Percentiles rank a stretch among this genome's conserved stretches.
phyloP scores from a whole-genome alignment of 2,888 invertebrate genomes.

The Zhengitettix transpicula region DNA sequence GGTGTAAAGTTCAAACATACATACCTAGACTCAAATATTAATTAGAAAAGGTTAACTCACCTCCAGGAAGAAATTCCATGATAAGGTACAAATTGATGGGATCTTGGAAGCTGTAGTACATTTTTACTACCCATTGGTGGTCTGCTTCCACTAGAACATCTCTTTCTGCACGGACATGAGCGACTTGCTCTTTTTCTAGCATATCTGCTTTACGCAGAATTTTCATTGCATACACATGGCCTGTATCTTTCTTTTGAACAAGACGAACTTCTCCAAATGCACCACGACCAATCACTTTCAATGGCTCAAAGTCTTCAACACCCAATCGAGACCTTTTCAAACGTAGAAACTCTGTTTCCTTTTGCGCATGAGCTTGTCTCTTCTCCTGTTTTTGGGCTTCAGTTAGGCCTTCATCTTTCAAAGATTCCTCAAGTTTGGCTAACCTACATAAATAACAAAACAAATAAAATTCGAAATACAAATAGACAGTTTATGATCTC shows the following conservation, averaged over 20 bases:
- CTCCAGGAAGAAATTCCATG: constrained; percentile 99
- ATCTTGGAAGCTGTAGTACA: constrained; percentile 99
- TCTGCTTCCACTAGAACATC: constrained; percentile 98
- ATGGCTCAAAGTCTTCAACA: constrained; percentile 94
- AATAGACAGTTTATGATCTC: no score
- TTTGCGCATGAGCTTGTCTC: constrained; percentile 88
- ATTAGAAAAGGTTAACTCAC: constrained; percentile 26
- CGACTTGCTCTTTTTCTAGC: constrained; percentile 97
- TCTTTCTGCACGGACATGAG: constrained; percentile 93
- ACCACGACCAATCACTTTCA: constrained; percentile 86
- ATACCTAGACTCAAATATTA: no score
- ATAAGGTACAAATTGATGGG: constrained; percentile 96
- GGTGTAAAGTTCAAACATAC: no score
- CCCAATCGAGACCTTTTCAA: constrained; percentile 89
- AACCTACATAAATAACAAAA: constrained; percentile 33
- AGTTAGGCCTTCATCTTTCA: constrained; percentile 87
- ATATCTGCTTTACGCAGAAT: constrained; percentile 97
- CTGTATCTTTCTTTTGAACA: constrained; percentile 98
- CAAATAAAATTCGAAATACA: background rate
- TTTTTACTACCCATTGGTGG: constrained; percentile 99
- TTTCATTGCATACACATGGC: constrained; percentile 99
- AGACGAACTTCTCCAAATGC: constrained; percentile 91
- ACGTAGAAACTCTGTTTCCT: constrained; percentile 96
- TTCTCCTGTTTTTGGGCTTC: constrained; percentile 91
- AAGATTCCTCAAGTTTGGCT: constrained; percentile 87